Base-by-base conservation (phyloP, 1,140 invertebrate species). In the Papilio polyxenes region DNA sequence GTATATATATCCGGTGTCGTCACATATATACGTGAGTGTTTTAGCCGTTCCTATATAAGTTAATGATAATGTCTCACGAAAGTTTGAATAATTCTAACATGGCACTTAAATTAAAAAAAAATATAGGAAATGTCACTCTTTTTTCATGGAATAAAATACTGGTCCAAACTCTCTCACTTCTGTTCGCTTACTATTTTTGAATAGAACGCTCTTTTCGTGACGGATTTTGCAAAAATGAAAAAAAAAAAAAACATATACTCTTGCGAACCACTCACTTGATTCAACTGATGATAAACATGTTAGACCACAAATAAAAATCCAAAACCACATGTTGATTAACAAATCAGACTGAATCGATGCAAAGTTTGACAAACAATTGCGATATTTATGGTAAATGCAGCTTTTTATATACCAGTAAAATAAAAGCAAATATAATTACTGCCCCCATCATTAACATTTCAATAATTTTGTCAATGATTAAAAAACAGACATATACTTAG, bases 241-340 rank as follows among this genome's bases (percentile, higher is more conserved):
- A n/a, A 59, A n/a, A 59, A 13, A 17, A 17, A 17, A n/a, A 59
- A n/a, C n/a, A 13, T 51, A 59, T n/a, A 17, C 17, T 59, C 56
- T 20, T 59, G 17, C n/a, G 0, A 59, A n/a, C n/a, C 17, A 75
- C 75, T 77, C 48, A 77, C 75, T 49, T 11, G 49, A 77, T 15
- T 49, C 75, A 8, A 56, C 9, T 3, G 23, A 53, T 5, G 51
- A 15, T 6, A 49, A 13, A 49, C 20, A 77, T 49, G 51, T 77
- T 20, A 77, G 9, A 31, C 4, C 9, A 15, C 48, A 49, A 53
- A 51, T 20, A 31, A 51, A 76, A 23, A 51, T 77, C 51, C 48
- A 77, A 77, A 20, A 17, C 75, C 44, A 76, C 75, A 77, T 77
- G 31, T 77, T 53, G 13, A 75, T 17, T 13, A 9, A 17, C 20